Conservation (phyloP, 2,888 invertebrate species). For the Andricus quercusramuli region DNA sequence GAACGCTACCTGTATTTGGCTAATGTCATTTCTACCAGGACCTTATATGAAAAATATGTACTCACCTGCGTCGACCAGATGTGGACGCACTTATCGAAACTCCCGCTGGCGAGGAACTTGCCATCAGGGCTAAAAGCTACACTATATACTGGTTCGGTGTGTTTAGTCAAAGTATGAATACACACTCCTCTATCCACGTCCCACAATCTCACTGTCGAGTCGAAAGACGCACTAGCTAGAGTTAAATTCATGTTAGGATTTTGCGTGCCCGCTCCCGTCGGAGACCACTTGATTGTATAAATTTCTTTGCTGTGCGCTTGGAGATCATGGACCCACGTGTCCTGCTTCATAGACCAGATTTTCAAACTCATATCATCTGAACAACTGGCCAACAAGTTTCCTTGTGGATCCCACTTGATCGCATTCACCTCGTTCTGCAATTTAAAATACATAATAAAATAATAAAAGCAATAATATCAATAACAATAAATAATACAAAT, state of each 20-base stretch:
- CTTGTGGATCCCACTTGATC: conserved; percentile 99
- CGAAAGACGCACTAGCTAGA: conserved; percentile 98
- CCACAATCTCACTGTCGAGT: conserved; percentile 98
- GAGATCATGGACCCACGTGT: conserved; percentile 94
- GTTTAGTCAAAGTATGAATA: conserved; percentile 97
- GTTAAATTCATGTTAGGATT: conserved; percentile 98
- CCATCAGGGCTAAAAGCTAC: conserved; percentile 99
- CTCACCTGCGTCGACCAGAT: conserved; percentile 96
- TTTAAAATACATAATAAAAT: no score
- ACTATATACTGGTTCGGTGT: conserved; percentile 98
- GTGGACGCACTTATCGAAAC: conserved; percentile 99
- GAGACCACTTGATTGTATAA: conserved; percentile 99
- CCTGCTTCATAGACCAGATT: conserved; percentile 99
- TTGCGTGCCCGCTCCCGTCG: conserved; percentile 97
- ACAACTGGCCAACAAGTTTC: conserved; percentile 96
- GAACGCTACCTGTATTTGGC: no score
- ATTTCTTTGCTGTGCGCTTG: conserved; percentile 99
- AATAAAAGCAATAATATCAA: no score
- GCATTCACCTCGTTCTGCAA: conserved; percentile 99
- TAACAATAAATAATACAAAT: no score
- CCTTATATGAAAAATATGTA: conserved; percentile 32
- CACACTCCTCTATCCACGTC: conserved; percentile 96
- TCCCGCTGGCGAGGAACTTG: conserved; percentile 97
- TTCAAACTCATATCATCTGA: conserved; percentile 99
- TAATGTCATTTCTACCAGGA: no score